A percentile compares a stretch with the other conserved stretches of the same genome.
These are phyloP conservation scores for Physeter macrocephalus DNA, from an alignment of 2,113 vertebrate genomes.

Conservation along the genomic window DNA sequence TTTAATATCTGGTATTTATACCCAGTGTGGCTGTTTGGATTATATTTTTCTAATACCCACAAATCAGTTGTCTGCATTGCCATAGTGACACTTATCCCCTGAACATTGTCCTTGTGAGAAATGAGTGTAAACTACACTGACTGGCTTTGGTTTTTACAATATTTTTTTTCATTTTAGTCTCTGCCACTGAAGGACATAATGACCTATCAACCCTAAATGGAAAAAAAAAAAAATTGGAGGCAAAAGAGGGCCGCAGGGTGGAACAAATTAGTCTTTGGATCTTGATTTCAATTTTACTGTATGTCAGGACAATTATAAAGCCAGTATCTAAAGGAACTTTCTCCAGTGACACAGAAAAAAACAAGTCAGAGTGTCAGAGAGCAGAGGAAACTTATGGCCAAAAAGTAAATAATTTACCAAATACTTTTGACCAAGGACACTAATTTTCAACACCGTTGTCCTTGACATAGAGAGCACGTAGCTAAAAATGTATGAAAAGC, in stretches of 20 bases:
- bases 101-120: background rate
- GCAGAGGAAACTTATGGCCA: background rate
- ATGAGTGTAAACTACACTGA: background rate
- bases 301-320: background rate
- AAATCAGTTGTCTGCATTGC: background rate
- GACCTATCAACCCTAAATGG: background rate
- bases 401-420: slow-evolving; percentile 40
- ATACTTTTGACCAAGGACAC: background rate
- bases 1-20: background rate
- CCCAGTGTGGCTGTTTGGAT: background rate
- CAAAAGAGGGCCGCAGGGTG: rapidly evolving
- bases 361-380: background rate
- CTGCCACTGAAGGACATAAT: background rate
- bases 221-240: background rate
- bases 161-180: background rate
- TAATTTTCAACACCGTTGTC: slow-evolving; percentile 48
- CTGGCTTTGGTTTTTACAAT: background rate
- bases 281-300: background rate
- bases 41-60: background rate
- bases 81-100: background rate
- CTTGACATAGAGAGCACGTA: slow-evolving; percentile 50
- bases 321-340: background rate
- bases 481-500: slow-evolving; percentile 13
- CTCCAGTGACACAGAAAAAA: background rate
- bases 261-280: background rate